Evolutionary conservation across 1,140 invertebrate genomes (phyloP), one percentile per base, ranked within the genome.

Genomic region (Brachionus plicatilis): DNA sequence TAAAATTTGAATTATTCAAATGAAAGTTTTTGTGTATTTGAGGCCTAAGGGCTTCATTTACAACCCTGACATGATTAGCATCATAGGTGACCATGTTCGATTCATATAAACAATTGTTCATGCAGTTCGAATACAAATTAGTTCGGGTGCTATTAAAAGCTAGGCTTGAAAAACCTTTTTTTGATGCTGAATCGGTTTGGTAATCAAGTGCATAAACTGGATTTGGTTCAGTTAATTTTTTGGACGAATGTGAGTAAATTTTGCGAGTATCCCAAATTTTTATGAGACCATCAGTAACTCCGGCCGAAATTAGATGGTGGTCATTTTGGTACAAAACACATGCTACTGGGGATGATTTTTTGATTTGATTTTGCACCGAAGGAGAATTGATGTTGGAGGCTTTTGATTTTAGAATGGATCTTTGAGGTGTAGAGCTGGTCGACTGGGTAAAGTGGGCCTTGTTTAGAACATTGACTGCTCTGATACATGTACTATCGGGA

Each of bases 1-100:
- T 82, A 82, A 82, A 82, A 82, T 82, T 82, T n/a, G 79, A 82
- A 41, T 82, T 43, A 66, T 82, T 82, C 45, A 47, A n/a, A 65
- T 82, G 53, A 68, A 45, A 68, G 20, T 60, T 68, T 45, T 82
- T 82, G 20, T 65, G 37, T 11, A 65, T 29, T 20, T 65, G 11
- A 37, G 50, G 24, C 6, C 43, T 45, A 27, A 65, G 17, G 3
- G 43, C 43, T 27, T 82, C 7, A 29, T 82, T 82, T 45, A 82
- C 1, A 41, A 82, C 29, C 53, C 79, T 43, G 17, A 17, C 11
- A 68, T 82, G 79, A 5, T 24, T 12, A 12, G 41, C 24, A 43
- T 65, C 33, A 47, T 65, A 65, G 37, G 79, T 82, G 14, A 82
- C 17, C 20, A 60, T 20, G 45, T 82, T 68, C 2, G 37, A 82